phyloP scores from a whole-genome alignment of 2,888 invertebrate species.

The Gerris lacustris region DNA sequence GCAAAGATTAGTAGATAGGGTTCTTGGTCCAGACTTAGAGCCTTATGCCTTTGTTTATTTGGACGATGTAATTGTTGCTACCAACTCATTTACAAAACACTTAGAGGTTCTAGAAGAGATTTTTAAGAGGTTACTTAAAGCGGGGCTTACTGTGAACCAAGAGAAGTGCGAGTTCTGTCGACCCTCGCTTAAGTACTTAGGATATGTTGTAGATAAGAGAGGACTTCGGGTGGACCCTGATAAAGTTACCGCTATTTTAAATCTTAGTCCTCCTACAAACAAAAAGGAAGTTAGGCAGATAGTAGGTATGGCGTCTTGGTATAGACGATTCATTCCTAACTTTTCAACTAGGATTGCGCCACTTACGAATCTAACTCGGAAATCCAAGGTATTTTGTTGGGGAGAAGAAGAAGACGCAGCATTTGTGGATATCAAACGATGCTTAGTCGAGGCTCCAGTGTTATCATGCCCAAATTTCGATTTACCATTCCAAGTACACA shows the following conservation, averaged over 20 bases:
- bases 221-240: background rate
- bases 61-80: slow-evolving; percentile 19
- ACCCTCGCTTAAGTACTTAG: background rate
- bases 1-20: background rate
- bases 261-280: background rate
- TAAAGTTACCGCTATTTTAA: background rate
- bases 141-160: background rate
- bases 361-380: slow-evolving; percentile 21
- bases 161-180: background rate
- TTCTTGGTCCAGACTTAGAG: background rate
- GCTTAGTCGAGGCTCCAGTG: slow-evolving; percentile 18
- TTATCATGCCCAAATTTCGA: slow-evolving; percentile 23
- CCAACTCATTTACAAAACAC: background rate
- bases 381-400: slow-evolving; percentile 15
- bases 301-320: slow-evolving; percentile 18
- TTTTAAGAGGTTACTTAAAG: background rate
- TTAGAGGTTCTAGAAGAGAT: background rate
- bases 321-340: slow-evolving; percentile 27
- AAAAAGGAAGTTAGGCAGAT: slow-evolving; percentile 12
- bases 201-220: background rate
- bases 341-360: slow-evolving; percentile 25
- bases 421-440: slow-evolving; percentile 4
- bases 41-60: slow-evolving; percentile 11
- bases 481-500: slow-evolving; percentile 18
- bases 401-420: slow-evolving; percentile 9